Percentiles rank a stretch among this genome's conserved stretches.
phyloP scores from a whole-genome alignment of 2,797 vertebrate species.

The Catharus ustulatus region DNA sequence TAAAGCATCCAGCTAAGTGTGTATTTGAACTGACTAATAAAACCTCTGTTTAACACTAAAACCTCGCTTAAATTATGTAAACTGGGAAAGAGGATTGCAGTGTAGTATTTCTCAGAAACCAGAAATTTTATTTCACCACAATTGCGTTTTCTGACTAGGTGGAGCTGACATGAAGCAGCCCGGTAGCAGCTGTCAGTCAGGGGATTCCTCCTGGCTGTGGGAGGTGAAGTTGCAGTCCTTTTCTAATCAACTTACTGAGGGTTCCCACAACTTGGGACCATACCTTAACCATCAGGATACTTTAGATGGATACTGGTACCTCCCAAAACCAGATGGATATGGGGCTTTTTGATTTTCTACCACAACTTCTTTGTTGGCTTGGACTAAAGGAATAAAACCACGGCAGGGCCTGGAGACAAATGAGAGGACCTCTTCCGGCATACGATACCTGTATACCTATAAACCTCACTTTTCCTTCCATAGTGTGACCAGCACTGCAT shows the following conservation, averaged over 20 bases:
- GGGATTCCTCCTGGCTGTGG: fast-evolving
- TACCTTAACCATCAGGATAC: neutral
- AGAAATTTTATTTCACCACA: neutral
- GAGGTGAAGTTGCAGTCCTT: neutral
- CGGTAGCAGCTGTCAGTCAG: fast-evolving
- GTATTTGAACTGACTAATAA: neutral
- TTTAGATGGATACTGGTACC: neutral
- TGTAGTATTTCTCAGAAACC: neutral
- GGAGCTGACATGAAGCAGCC: fast-evolving
- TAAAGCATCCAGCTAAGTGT: neutral
- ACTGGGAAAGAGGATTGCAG: neutral
- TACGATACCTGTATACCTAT: neutral
- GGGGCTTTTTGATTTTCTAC: neutral
- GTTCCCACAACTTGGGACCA: neutral
- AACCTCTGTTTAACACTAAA: neutral
- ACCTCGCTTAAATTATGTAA: neutral
- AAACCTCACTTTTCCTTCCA: neutral
- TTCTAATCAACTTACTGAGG: fast-evolving
- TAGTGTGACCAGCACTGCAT: neutral
- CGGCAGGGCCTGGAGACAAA: neutral
- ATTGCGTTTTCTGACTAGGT: fast-evolving
- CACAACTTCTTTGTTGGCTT: neutral
- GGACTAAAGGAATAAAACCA: neutral
- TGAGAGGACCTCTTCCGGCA: neutral
- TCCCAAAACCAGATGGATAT: neutral